Conservation (phyloP, 2,888 invertebrate species). For the Scaptomyza caliginosa region DNA sequence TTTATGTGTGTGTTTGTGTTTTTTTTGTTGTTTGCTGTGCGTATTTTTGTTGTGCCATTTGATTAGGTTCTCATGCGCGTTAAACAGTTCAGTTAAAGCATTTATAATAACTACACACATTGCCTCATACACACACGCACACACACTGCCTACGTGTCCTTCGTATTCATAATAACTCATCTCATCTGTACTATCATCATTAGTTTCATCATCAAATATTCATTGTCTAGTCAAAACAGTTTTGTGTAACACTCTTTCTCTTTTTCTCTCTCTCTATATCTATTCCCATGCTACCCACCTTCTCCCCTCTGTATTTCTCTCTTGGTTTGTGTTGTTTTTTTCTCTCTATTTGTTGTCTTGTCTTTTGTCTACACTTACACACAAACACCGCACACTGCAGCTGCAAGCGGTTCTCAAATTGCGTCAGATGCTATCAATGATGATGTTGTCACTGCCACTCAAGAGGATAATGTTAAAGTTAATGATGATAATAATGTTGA, state of each 20-base stretch:
- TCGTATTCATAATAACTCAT: conserved; percentile 18
- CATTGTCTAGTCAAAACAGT: conserved; percentile 31
- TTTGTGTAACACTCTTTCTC: conserved; percentile 42
- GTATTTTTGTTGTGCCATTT: conserved; percentile 45
- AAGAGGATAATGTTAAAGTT: conserved; percentile 7
- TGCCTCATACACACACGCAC: conserved; percentile 31
- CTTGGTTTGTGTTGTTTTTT: conserved; percentile 13
- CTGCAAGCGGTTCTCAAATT: conserved; percentile 61
- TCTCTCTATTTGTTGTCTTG: conserved; percentile 67
- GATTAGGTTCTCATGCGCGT: conserved; percentile 82
- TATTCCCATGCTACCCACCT: not conserved
- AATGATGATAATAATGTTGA: conserved; percentile 26
- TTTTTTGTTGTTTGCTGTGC: conserved; percentile 43
- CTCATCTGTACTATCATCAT: conserved; percentile 37
- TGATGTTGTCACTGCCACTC: conserved; percentile 13
- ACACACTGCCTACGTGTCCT: conserved; percentile 44
- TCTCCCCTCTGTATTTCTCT: conserved; percentile 24
- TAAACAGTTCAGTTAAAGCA: conserved; percentile 65
- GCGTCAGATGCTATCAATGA: conserved; percentile 17
- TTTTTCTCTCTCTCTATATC: conserved; percentile 25
- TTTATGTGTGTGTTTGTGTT: conserved; percentile 39
- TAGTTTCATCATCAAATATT: conserved; percentile 26
- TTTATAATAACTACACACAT: conserved; percentile 64
- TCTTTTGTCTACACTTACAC: conserved; percentile 55
- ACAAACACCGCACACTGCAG: conserved; percentile 68